phyloP scores from a whole-genome alignment of 2,888 invertebrate genomes.

The Fragum whitleyi region DNA sequence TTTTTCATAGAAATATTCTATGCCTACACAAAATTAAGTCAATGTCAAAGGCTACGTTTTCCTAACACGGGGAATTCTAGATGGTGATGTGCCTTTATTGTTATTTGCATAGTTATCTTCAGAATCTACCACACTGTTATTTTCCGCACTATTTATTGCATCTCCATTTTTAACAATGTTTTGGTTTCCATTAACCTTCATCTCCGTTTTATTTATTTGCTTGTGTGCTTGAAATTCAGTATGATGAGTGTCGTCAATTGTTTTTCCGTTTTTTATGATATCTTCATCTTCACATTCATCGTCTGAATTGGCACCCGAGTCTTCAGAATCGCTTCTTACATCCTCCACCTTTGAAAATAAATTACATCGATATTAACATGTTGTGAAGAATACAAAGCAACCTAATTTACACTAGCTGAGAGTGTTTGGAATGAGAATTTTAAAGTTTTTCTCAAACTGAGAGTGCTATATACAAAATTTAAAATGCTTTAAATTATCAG shows the following conservation, averaged over 20 bases:
- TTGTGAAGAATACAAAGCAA: too few species aligned
- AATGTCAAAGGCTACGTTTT: too few species aligned
- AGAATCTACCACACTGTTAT: background rate
- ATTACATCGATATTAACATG: too few species aligned
- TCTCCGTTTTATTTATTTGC: background rate
- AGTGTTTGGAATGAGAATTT: background rate
- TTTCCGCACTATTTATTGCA: background rate
- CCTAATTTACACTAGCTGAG: too few species aligned
- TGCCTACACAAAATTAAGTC: too few species aligned
- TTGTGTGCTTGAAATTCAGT: background rate
- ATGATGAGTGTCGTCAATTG: background rate
- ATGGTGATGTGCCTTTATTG: constrained; percentile 2
- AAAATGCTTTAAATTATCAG: too few species aligned
- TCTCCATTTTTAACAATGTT: background rate
- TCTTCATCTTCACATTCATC: constrained; percentile 37
- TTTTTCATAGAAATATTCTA: too few species aligned
- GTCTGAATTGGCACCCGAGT: constrained; percentile 40
- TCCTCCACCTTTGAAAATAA: constrained; percentile 77
- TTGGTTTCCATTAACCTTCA: constrained; percentile 11
- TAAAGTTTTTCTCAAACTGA: too few species aligned
- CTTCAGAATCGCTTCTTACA: constrained; percentile 80
- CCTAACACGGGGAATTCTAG: constrained; percentile 15
- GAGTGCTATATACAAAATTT: too few species aligned
- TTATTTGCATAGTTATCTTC: background rate
- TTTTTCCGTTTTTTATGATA: background rate